These are phyloP conservation scores for Australoheros facetus DNA, from an alignment of 2,797 vertebrate genomes.

Conservation along the genomic window DNA sequence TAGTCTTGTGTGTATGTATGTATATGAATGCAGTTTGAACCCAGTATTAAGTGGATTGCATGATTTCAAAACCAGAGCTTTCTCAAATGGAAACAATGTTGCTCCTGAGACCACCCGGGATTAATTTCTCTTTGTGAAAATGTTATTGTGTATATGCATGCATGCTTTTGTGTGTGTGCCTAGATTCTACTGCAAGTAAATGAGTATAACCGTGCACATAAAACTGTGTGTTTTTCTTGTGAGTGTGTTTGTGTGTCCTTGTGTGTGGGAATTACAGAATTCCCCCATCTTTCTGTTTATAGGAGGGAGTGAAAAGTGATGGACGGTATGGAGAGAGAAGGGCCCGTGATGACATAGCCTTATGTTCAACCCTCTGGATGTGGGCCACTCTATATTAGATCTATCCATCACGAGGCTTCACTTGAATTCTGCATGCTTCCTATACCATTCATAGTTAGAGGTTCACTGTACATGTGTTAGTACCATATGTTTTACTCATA, in stretches of 20 bases:
- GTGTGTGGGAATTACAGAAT: slow-evolving; percentile 63
- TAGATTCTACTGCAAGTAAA: slow-evolving; percentile 43
- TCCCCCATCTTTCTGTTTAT: slow-evolving; percentile 64
- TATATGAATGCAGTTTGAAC: slow-evolving; percentile 29
- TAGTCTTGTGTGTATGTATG: not conserved
- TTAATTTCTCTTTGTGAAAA: slow-evolving; percentile 66
- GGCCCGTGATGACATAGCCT: slow-evolving; percentile 75
- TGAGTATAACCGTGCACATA: slow-evolving; percentile 3
- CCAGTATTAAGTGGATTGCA: slow-evolving; percentile 25
- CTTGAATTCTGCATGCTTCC: slow-evolving; percentile 53
- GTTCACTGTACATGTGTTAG: slow-evolving; percentile 65
- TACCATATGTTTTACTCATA: slow-evolving; percentile 62
- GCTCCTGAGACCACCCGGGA: slow-evolving; percentile 59
- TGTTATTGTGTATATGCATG: slow-evolving; percentile 50
- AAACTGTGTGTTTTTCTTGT: slow-evolving; percentile 23
- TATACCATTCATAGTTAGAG: slow-evolving; percentile 49
- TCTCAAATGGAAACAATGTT: slow-evolving; percentile 65
- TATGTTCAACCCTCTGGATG: slow-evolving; percentile 71
- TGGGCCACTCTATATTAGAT: slow-evolving; percentile 69
- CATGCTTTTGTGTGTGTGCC: slow-evolving; percentile 44
- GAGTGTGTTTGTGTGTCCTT: slow-evolving; percentile 39
- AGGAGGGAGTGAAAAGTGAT: slow-evolving; percentile 71
- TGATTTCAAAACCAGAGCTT: slow-evolving; percentile 70
- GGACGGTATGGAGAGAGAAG: slow-evolving; percentile 69
- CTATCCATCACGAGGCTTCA: slow-evolving; percentile 65